Conservation (phyloP, 35 echinoderm and acorn worm genomes). For the Nesometra sesokonis region DNA sequence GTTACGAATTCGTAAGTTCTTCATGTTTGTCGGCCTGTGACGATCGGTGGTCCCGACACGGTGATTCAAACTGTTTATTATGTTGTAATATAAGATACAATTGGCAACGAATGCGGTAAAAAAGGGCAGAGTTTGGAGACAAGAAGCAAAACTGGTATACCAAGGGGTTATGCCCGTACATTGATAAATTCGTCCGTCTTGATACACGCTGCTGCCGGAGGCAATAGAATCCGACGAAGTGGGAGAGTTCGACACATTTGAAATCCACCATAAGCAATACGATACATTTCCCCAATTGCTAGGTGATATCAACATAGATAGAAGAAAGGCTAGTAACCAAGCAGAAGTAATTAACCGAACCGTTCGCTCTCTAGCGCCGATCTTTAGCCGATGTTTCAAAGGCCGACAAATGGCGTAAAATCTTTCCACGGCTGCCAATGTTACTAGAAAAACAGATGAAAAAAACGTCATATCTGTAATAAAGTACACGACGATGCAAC, state of each 20-base stretch:
- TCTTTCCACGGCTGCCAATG: conserved; percentile 65
- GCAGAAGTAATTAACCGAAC: neutral
- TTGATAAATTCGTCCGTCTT: neutral
- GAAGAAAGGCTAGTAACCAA: neutral
- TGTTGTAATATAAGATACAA: neutral
- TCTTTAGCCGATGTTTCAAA: conserved; percentile 28
- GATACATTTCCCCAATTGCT: neutral
- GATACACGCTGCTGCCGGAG: neutral
- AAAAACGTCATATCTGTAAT: conserved; percentile 65
- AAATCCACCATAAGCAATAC: neutral
- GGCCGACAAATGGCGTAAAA: conserved; percentile 76
- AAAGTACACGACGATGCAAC: conserved; percentile 51
- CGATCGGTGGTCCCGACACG: conserved; percentile 35
- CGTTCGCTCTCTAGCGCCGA: conserved; percentile 20
- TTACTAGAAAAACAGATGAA: conserved; percentile 76
- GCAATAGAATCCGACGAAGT: neutral
- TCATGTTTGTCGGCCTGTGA: conserved; percentile 29
- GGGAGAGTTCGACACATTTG: neutral
- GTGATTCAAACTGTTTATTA: conserved; percentile 11
- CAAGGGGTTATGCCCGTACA: neutral
- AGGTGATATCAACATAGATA: neutral
- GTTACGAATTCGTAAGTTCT: conserved; percentile 34
- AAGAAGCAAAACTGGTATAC: neutral
- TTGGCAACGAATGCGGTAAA: neutral
- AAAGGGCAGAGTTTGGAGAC: neutral